Conservation (phyloP, 1,140 invertebrate species). For the Drosophila biarmipes region DNA sequence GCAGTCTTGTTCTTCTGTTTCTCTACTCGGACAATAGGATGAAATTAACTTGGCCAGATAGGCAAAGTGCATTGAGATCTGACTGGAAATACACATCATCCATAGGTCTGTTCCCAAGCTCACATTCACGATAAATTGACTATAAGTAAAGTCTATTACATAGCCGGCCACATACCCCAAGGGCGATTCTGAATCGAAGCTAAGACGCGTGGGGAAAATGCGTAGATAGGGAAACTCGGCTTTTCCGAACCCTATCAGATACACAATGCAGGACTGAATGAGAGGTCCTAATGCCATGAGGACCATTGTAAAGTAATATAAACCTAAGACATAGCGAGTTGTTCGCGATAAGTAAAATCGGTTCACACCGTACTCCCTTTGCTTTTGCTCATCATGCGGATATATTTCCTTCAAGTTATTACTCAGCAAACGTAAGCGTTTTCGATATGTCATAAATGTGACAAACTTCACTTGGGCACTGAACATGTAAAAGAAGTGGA, state of each 20-base stretch:
- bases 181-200: not conserved
- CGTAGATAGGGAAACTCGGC: slow-evolving; percentile 30
- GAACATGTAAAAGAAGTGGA: slow-evolving; percentile 40
- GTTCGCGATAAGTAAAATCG: slow-evolving; percentile 38
- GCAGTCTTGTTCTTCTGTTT: slow-evolving; percentile 11
- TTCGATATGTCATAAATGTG: slow-evolving; percentile 40
- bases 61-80: slow-evolving; percentile 56
- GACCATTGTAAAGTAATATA: slow-evolving; percentile 27
- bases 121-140: slow-evolving; percentile 37
- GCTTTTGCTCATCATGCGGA: slow-evolving; percentile 6
- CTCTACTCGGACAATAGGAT: slow-evolving; percentile 15
- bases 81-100: slow-evolving; percentile 54
- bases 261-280: slow-evolving; percentile 16
- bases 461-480: slow-evolving; percentile 44
- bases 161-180: slow-evolving; percentile 14
- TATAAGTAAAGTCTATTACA: slow-evolving; percentile 32
- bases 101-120: slow-evolving; percentile 54
- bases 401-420: slow-evolving; percentile 23
- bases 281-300: slow-evolving; percentile 27
- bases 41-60: slow-evolving; percentile 26
- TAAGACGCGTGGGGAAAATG: slow-evolving; percentile 33
- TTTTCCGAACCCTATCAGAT: slow-evolving; percentile 1
- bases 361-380: slow-evolving; percentile 33
- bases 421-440: slow-evolving; percentile 5
- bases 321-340: slow-evolving; percentile 23